Evolutionary conservation across 2,888 invertebrate genomes (phyloP).

Genomic region (Drosophila aldrichi): DNA sequence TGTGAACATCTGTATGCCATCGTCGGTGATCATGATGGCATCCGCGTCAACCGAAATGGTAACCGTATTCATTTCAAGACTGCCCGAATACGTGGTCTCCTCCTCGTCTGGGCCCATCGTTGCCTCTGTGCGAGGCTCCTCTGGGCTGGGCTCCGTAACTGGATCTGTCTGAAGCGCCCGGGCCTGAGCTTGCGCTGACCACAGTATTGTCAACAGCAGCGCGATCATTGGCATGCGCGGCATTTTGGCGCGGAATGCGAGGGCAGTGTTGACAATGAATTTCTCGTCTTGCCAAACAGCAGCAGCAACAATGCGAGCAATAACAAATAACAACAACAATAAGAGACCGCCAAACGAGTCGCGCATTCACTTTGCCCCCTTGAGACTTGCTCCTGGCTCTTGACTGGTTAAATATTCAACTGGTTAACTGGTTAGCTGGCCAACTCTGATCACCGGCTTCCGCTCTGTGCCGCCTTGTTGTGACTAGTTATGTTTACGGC

Average conservation of each 20-base stretch:
- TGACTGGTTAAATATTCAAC: constrained; percentile 24
- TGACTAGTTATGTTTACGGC: constrained; percentile 83
- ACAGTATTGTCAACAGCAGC: constrained; percentile 4
- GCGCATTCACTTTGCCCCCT: constrained; percentile 71
- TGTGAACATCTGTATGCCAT: constrained; percentile 34
- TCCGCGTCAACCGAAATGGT: constrained; percentile 48
- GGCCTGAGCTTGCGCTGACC: constrained; percentile 7
- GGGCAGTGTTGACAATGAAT: constrained; percentile 64
- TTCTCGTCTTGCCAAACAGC: constrained; percentile 27
- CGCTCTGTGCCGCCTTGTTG: constrained; percentile 60
- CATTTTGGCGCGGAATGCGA: constrained; percentile 62
- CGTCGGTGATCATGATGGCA: constrained; percentile 52
- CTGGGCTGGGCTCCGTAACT: not conserved
- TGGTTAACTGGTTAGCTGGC: constrained; percentile 51
- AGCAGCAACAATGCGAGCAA: constrained; percentile 20
- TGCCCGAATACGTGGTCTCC: constrained; percentile 22
- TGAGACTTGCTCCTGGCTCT: constrained; percentile 64
- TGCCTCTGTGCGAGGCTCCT: not conserved
- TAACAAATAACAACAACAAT: constrained; percentile 27
- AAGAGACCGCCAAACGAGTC: constrained; percentile 57
- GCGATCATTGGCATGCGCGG: constrained; percentile 61
- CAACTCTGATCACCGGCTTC: constrained; percentile 47
- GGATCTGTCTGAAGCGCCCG: not conserved
- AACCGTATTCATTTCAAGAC: constrained; percentile 32
- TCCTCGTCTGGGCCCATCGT: constrained; percentile 1